Evolutionary conservation across 2,888 invertebrate genomes (phyloP).

Genomic region (Choreutis nemorana): DNA sequence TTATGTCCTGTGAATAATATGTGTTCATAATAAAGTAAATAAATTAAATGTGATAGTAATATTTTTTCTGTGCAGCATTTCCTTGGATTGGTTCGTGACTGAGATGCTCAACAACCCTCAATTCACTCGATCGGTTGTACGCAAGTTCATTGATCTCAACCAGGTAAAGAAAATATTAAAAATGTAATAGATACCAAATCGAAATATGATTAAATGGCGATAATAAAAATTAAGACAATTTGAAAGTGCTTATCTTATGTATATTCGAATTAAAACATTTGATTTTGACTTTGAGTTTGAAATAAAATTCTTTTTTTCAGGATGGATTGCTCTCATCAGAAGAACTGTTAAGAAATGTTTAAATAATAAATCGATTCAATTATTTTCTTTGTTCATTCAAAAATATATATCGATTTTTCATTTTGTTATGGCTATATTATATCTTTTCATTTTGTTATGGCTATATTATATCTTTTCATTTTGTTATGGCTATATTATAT

Average conservation of each 20-base stretch:
- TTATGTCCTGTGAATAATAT: no score
- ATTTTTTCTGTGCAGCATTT: conserved; percentile 35
- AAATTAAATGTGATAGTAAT: neutral
- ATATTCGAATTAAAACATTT: neutral
- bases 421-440: conserved; percentile 53
- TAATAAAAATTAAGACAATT: neutral
- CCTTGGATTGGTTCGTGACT: conserved; percentile 62
- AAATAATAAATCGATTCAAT: neutral
- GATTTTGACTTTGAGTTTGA: neutral
- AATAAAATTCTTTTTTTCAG: conserved; percentile 34
- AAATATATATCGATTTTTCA: neutral
- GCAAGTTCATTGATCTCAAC: conserved; percentile 65
- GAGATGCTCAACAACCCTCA: conserved; percentile 67
- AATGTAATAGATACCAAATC: neutral
- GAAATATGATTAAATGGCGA: neutral
- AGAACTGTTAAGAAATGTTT: conserved; percentile 57
- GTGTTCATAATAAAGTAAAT: neutral
- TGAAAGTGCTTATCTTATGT: neutral
- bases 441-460: conserved; percentile 15
- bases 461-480: conserved; percentile 19
- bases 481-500: conserved; percentile 54
- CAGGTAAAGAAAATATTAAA: conserved; percentile 30
- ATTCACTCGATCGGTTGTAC: conserved; percentile 63
- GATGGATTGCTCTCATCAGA: conserved; percentile 65
- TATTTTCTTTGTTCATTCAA: neutral